phyloP scores from a whole-genome alignment of 2,888 invertebrate genomes.

The Rhopalosiphum nymphaeae region DNA sequence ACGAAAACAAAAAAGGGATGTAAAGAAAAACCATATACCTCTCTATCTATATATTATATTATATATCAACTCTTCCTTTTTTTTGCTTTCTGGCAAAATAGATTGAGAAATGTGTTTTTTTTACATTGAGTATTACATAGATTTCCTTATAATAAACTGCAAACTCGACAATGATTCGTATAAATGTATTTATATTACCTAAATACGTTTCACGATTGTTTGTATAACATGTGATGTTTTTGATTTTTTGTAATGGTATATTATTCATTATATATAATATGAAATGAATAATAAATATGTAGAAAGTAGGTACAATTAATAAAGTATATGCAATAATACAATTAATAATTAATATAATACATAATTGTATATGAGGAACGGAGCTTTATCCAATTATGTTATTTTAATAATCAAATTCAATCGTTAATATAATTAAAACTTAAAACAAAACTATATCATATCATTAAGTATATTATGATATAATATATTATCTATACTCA shows the following conservation, averaged over 20 bases:
- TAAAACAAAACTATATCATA: neutral
- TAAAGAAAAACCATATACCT: conserved; percentile 7
- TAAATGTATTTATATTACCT: neutral
- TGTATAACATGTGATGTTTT: neutral
- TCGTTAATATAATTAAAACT: neutral
- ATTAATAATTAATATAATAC: too few species aligned
- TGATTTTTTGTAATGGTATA: too few species aligned
- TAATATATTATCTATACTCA: neutral
- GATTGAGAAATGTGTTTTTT: conserved; percentile 36
- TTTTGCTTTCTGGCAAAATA: neutral
- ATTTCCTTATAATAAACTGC: conserved; percentile 9
- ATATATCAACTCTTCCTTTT: neutral
- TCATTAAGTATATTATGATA: neutral
- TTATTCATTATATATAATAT: too few species aligned
- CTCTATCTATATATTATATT: neutral
- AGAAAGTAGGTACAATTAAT: too few species aligned
- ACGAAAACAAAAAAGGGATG: conserved; percentile 33
- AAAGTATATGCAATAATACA: too few species aligned
- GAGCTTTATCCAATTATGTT: neutral
- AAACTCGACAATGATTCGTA: neutral
- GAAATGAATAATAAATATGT: too few species aligned
- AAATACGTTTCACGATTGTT: neutral
- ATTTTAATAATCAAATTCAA: neutral
- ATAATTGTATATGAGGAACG: too few species aligned
- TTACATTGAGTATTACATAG: conserved; percentile 16